These are phyloP conservation scores for Stratiolaelaps scimitus DNA, from an alignment of 1,140 invertebrate species.

Conservation along the genomic window DNA sequence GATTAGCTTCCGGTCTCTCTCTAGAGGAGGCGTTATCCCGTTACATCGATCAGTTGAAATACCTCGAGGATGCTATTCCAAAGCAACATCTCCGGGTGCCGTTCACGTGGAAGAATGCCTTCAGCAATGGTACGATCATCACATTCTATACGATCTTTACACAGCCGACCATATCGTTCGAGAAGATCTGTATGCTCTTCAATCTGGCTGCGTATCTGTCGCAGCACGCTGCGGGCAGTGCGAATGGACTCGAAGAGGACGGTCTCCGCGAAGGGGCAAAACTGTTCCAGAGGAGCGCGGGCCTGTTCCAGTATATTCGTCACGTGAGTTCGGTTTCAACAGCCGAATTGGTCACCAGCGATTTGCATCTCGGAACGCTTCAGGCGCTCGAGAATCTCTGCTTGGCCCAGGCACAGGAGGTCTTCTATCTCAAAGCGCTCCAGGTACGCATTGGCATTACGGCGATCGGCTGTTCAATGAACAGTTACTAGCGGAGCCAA, in stretches of 20 bases:
- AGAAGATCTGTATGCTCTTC: conserved; percentile 14
- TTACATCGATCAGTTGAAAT: conserved; percentile 5
- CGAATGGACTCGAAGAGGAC: neutral
- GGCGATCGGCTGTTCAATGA: too few relatives aligned
- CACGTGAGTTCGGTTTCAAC: conserved; percentile 14
- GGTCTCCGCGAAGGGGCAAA: neutral
- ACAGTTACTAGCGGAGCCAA: too few relatives aligned
- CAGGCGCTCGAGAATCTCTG: conserved; percentile 11
- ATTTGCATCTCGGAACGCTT: neutral
- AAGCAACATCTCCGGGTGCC: neutral
- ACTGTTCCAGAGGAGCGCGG: conserved; percentile 4
- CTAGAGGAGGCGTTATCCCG: conserved; percentile 11
- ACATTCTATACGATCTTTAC: conserved; percentile 2
- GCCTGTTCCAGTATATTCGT: conserved; percentile 13
- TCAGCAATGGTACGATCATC: conserved; percentile 4
- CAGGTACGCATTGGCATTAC: too few relatives aligned
- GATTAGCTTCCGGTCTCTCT: neutral
- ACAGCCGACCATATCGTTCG: neutral
- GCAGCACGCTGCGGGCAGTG: neutral
- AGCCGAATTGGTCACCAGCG: neutral
- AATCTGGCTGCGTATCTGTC: conserved; percentile 22
- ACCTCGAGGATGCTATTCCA: neutral
- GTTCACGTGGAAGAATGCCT: conserved; percentile 18
- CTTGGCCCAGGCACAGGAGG: conserved; percentile 7
- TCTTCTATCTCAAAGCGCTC: neutral